Base-by-base conservation (phyloP, 1,140 invertebrate species). In the Battus philenor region DNA sequence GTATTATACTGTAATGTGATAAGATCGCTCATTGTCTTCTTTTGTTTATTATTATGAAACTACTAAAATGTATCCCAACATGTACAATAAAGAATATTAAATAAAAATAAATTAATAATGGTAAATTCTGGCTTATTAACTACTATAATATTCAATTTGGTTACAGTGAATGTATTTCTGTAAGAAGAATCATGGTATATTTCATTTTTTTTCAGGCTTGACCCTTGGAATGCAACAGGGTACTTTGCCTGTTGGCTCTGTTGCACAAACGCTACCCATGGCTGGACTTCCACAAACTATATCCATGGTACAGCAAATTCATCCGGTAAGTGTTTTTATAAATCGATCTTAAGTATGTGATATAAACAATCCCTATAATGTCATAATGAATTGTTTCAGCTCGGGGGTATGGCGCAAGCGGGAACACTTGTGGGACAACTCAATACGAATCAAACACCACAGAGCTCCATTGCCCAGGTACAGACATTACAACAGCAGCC, bases 361-460 rank as follows among this genome's bases (percentile, higher is more conserved):
- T n/a, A n/a, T n/a, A n/a, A n/a, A n/a, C n/a, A n/a, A n/a, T n/a
- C n/a, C n/a, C n/a, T n/a, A n/a, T n/a, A n/a, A n/a, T n/a, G n/a
- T 9, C 17, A 29, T 18, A 9, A 22, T 16, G 11, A 16, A 20
- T 30, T 33, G 48, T 6, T 39, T 15, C 29, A 80, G 73, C 34
- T 80, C 17, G 48, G 71, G n/a, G 76, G 85, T 11, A 87, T 88
- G 78, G 69, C 77, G 2, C 81, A 80, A 38, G 64, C 80, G 2
- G 85, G 87, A 1, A 71, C 87, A 1, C 73, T 88, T 11, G 84
- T 88, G 13, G 73, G 86, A n/a, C 87, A 86, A 47, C 33, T 83
- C 11, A 70, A 54, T 51, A 52, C 57, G 2, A 59, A 62, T 2
- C 82, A 78, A 16, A 60, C 79, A 24, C 68, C 73, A 10, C 74